Conservation (phyloP, 1,140 invertebrate species). For the Thaumetopoea pityocampa region DNA sequence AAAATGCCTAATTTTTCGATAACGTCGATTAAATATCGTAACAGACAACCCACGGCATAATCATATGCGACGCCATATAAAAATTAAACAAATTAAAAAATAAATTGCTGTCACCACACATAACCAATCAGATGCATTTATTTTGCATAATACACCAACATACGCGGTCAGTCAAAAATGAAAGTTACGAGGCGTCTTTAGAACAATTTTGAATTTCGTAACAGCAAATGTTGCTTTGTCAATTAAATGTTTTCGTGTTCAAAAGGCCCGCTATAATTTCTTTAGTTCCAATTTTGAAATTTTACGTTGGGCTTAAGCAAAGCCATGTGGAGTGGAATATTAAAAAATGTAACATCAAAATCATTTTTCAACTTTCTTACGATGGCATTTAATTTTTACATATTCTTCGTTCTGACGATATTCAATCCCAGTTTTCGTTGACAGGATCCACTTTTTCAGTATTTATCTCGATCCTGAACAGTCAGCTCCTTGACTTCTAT, state of each 20-base stretch:
- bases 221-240: slow-evolving; percentile 4
- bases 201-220: not conserved
- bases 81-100: slow-evolving; percentile 21
- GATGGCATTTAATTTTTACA: no score
- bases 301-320: slow-evolving; percentile 22
- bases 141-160: slow-evolving; percentile 17
- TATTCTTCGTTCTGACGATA: no score
- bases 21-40: slow-evolving; percentile 14
- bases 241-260: slow-evolving; percentile 11
- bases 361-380: no score
- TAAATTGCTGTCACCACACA: slow-evolving; percentile 25
- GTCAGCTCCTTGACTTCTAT: no score
- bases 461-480: no score
- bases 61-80: slow-evolving; percentile 19
- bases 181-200: not conserved
- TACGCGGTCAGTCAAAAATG: not conserved
- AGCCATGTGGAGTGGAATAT: slow-evolving; percentile 30
- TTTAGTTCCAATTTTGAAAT: slow-evolving; percentile 32
- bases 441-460: no score
- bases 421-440: no score
- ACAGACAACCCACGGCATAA: slow-evolving; percentile 24
- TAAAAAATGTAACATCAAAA: no score
- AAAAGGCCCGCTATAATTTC: slow-evolving; percentile 22
- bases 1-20: slow-evolving; percentile 5
- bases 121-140: slow-evolving; percentile 27